phyloP scores from a whole-genome alignment of 2,113 vertebrate species.

The Elanus axillaris region DNA sequence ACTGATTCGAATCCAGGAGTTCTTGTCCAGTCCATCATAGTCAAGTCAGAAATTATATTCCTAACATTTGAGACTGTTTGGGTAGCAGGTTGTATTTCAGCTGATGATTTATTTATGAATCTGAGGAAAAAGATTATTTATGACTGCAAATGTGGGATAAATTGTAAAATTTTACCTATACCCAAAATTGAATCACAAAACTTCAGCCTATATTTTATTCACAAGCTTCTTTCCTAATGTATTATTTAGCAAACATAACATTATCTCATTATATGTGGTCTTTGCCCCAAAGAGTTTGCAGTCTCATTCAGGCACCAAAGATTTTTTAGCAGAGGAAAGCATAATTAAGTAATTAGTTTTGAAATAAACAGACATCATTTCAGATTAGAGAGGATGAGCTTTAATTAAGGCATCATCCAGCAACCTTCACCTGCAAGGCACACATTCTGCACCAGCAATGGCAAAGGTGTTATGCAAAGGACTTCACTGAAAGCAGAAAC shows the following conservation, averaged over 20 bases:
- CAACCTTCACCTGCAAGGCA: not conserved
- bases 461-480: not conserved
- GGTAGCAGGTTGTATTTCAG: not conserved
- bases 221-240: not conserved
- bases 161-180: not conserved
- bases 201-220: constrained; percentile 7
- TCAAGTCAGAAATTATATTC: constrained; percentile 12
- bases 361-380: constrained; percentile 4
- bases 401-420: constrained; percentile 42
- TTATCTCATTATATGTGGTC: not conserved
- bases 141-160: not conserved
- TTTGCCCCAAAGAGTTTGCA: constrained; percentile 8
- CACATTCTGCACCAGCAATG: fast-evolving
- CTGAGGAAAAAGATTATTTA: not conserved
- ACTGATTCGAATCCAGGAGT: not conserved
- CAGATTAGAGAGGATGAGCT: constrained; percentile 1
- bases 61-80: not conserved
- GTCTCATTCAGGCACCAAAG: not conserved
- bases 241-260: constrained; percentile 27
- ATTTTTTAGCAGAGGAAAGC: not conserved
- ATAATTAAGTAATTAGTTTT: constrained; percentile 15
- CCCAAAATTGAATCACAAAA: not conserved
- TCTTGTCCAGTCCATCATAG: not conserved
- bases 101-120: constrained; percentile 23
- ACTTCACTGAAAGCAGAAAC: not conserved